Percentiles rank a stretch among this genome's conserved stretches.
These are phyloP conservation scores for Trichacis sp. DNA, from an alignment of 2,888 invertebrate species.

Conservation along the genomic window DNA sequence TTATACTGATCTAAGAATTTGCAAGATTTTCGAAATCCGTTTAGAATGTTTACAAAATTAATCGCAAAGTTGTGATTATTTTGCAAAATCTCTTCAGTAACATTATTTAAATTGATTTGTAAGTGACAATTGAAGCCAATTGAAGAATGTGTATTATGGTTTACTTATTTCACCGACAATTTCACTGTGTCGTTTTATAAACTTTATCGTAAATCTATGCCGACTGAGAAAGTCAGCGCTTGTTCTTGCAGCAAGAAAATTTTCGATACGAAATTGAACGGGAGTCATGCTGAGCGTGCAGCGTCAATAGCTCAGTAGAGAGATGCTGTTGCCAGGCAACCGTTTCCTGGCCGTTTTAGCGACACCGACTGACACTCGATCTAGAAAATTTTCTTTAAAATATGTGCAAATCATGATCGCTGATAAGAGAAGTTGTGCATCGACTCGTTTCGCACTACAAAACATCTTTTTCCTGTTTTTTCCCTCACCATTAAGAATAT, in stretches of 20 bases:
- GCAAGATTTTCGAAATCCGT: too few relatives aligned
- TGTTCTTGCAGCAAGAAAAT: conserved; percentile 4
- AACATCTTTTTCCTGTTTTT: neutral
- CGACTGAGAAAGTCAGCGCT: conserved; percentile 1
- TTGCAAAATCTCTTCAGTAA: too few relatives aligned
- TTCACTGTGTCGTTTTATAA: neutral
- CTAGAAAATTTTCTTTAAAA: conserved; percentile 9
- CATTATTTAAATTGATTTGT: neutral
- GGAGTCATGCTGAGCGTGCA: conserved; percentile 23
- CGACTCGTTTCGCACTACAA: too few relatives aligned
- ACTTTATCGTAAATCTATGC: neutral
- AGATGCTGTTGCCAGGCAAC: conserved; percentile 65
- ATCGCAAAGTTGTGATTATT: too few relatives aligned
- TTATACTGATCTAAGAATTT: too few relatives aligned
- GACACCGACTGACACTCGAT: too few relatives aligned
- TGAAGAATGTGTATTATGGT: neutral
- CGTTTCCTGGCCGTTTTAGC: conserved; percentile 54
- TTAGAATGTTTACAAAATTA: too few relatives aligned
- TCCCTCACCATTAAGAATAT: too few relatives aligned
- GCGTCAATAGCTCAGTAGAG: conserved; percentile 41
- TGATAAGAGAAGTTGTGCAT: too few relatives aligned
- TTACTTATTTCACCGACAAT: too few relatives aligned
- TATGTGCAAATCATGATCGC: neutral
- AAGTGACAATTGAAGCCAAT: neutral
- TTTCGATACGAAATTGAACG: conserved; percentile 21